phyloP scores from a whole-genome alignment of 2,113 vertebrate genomes.

The Otocyon megalotis region DNA sequence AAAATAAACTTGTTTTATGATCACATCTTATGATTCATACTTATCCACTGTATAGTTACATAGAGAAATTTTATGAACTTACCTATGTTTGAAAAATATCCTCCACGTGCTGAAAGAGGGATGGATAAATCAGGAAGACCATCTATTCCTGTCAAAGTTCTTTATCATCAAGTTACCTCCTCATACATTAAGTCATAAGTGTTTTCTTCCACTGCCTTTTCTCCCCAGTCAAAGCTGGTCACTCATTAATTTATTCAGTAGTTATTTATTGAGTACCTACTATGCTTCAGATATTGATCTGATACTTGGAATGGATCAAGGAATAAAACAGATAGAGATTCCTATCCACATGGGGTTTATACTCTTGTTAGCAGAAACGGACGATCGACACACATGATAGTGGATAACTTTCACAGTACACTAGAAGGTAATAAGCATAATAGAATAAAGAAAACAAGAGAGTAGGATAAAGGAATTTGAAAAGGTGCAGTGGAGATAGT shows the following conservation, averaged over 20 bases:
- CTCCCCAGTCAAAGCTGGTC: neutral
- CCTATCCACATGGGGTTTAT: neutral
- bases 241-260: neutral
- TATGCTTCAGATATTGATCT: neutral
- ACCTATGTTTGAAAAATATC: constrained; percentile 19
- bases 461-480: neutral
- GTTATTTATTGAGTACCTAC: neutral
- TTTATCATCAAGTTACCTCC: neutral
- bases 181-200: neutral
- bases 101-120: neutral
- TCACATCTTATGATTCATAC: neutral
- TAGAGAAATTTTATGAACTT: constrained; percentile 10
- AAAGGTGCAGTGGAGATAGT: neutral
- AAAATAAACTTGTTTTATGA: constrained; percentile 41
- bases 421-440: neutral
- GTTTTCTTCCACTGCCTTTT: neutral
- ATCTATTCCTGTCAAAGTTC: neutral
- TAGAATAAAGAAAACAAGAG: neutral
- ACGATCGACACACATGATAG: neutral
- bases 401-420: neutral
- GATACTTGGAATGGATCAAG: neutral
- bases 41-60: neutral
- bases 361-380: neutral
- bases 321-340: neutral
- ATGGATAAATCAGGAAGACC: neutral